Conservation (phyloP, 2,888 invertebrate genomes). For the Synanthedon tipuliformis region DNA sequence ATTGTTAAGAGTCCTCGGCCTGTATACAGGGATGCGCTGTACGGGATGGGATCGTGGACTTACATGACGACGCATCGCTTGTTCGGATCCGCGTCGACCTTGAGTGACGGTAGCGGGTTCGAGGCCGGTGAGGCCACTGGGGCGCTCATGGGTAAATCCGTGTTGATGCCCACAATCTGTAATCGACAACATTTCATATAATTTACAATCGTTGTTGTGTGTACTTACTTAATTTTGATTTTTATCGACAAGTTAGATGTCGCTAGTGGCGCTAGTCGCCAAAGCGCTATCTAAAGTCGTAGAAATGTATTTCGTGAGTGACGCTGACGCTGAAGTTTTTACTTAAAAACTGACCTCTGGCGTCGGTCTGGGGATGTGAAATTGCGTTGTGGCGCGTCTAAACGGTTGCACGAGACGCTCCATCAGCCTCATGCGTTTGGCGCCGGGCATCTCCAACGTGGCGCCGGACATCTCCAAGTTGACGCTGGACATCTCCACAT, state of each 20-base stretch:
- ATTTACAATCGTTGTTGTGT: neutral
- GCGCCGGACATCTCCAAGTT: slow-evolving; percentile 6
- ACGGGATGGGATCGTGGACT: slow-evolving; percentile 3
- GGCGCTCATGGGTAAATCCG: slow-evolving; percentile 47
- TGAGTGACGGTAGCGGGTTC: slow-evolving; percentile 46
- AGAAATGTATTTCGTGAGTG: too few relatives aligned
- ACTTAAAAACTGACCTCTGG: slow-evolving; percentile 21
- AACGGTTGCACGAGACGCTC: slow-evolving; percentile 34
- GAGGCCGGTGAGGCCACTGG: slow-evolving; percentile 28
- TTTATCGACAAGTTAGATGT: too few relatives aligned
- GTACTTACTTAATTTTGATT: too few relatives aligned
- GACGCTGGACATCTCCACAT: slow-evolving; percentile 8
- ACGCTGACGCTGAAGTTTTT: too few relatives aligned
- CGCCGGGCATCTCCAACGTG: slow-evolving; percentile 2
- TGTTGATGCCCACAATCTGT: slow-evolving; percentile 61
- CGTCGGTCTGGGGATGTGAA: slow-evolving; percentile 17
- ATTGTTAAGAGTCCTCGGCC: too few relatives aligned
- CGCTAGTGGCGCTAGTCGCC: too few relatives aligned
- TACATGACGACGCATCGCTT: slow-evolving; percentile 39
- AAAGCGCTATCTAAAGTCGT: too few relatives aligned
- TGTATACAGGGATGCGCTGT: too few relatives aligned
- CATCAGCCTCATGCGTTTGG: slow-evolving; percentile 42
- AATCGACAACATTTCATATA: neutral
- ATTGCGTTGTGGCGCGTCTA: slow-evolving; percentile 14
- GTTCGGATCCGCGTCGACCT: slow-evolving; percentile 9